Percentiles rank a stretch among this genome's conserved stretches.
Conservation (phyloP, 2,888 invertebrate species). For the Saturnia japonica region DNA sequence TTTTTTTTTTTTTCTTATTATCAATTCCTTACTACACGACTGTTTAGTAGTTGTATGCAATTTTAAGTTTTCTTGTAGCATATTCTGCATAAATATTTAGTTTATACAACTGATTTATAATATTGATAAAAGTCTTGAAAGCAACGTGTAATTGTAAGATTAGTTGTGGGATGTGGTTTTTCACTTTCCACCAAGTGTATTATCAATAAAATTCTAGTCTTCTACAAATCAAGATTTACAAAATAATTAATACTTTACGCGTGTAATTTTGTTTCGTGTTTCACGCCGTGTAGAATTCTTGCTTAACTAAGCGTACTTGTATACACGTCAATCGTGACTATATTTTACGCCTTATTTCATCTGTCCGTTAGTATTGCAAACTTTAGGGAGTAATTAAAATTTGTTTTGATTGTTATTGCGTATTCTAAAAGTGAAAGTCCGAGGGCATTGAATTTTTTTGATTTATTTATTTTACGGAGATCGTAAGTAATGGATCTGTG, state of each 20-base stretch:
- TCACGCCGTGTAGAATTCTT: constrained; percentile 3
- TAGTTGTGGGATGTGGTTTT: too few relatives aligned
- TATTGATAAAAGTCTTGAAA: too few relatives aligned
- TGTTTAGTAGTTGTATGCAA: too few relatives aligned
- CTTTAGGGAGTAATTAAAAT: constrained; percentile 19
- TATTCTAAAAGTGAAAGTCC: constrained; percentile 20
- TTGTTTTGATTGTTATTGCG: constrained; percentile 14
- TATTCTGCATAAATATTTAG: too few relatives aligned
- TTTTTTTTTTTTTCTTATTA: too few relatives aligned
- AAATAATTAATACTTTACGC: background rate
- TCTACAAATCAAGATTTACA: background rate
- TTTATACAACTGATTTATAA: too few relatives aligned
- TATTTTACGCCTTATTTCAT: constrained; percentile 8
- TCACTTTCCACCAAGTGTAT: too few relatives aligned
- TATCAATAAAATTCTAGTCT: too few relatives aligned
- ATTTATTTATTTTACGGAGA: background rate
- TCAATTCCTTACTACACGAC: too few relatives aligned
- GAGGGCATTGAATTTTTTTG: constrained; percentile 13
- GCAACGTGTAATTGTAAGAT: too few relatives aligned
- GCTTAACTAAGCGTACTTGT: background rate
- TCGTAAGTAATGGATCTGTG: too few relatives aligned
- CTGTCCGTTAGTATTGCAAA: constrained; percentile 8
- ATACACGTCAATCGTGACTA: background rate
- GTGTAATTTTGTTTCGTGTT: constrained; percentile 12
- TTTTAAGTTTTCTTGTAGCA: too few relatives aligned